Percentiles rank a stretch among this genome's conserved stretches.
These are phyloP conservation scores for Phortica variegata DNA, from an alignment of 1,140 invertebrate species.

Conservation along the genomic window DNA sequence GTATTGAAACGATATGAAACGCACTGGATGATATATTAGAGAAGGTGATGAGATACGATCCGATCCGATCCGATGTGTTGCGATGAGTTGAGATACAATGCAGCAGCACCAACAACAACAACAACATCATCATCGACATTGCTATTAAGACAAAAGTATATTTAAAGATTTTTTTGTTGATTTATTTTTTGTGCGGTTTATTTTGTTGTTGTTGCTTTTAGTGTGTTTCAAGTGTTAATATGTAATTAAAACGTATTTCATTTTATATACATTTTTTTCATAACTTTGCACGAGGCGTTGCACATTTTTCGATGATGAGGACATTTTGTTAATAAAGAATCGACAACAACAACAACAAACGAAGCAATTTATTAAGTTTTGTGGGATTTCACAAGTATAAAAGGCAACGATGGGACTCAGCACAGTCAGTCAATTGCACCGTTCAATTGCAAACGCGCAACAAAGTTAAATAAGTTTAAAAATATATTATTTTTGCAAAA, in stretches of 20 bases:
- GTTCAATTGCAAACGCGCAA: slow-evolving; percentile 20
- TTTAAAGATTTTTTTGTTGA: too few relatives aligned
- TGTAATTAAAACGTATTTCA: slow-evolving; percentile 46
- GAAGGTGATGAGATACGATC: too few relatives aligned
- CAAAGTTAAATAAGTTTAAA: slow-evolving; percentile 10
- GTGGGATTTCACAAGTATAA: slow-evolving; percentile 25
- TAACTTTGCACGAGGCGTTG: slow-evolving; percentile 18
- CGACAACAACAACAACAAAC: too few relatives aligned
- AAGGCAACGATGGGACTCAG: slow-evolving; percentile 2
- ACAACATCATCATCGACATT: too few relatives aligned
- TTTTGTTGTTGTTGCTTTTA: too few relatives aligned
- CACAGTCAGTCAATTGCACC: slow-evolving; percentile 21
- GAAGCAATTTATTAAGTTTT: slow-evolving; percentile 4
- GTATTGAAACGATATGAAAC: not conserved
- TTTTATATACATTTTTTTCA: slow-evolving; percentile 23
- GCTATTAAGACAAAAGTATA: not conserved
- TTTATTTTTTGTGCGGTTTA: too few relatives aligned
- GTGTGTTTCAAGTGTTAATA: slow-evolving; percentile 38
- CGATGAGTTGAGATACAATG: too few relatives aligned
- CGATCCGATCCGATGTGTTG: too few relatives aligned
- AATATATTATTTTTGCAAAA: not conserved
- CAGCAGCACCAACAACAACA: too few relatives aligned
- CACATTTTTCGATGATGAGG: slow-evolving; percentile 26
- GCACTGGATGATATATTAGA: not conserved
- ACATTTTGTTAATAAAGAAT: slow-evolving; percentile 15